Conservation (phyloP, 2,113 vertebrate species). For the Symphodus melops region DNA sequence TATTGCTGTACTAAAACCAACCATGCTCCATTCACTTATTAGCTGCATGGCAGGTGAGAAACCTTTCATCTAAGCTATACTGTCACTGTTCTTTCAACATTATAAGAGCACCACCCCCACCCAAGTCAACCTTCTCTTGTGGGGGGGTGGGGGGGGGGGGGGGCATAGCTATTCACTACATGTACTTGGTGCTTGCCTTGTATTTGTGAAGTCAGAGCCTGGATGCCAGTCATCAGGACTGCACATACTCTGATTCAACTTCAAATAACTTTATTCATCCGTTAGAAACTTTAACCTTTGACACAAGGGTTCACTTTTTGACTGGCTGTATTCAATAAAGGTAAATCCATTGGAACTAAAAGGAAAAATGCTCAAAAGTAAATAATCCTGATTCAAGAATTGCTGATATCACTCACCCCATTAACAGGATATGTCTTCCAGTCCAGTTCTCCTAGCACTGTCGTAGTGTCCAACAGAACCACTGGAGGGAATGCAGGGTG, state of each 20-base stretch:
- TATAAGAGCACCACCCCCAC: constrained; percentile 9
- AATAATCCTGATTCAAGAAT: not conserved
- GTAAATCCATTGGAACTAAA: not conserved
- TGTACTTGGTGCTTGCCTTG: too few species aligned
- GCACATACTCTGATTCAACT: too few species aligned
- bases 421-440: constrained; percentile 98
- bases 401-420: constrained; percentile 88
- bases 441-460: constrained; percentile 92
- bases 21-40: not conserved
- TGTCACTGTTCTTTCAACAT: constrained; percentile 6
- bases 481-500: constrained; percentile 78
- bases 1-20: not conserved
- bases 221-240: too few species aligned
- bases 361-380: not conserved
- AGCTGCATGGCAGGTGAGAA: not conserved
- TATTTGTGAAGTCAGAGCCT: too few species aligned
- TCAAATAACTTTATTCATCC: too few species aligned
- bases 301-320: constrained; percentile 1
- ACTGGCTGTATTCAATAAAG: not conserved
- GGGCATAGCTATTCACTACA: too few species aligned
- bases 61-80: not conserved
- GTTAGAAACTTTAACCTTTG: not conserved
- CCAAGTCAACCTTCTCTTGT: not conserved
- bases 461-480: constrained; percentile 94
- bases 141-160: too few species aligned